These are phyloP conservation scores for Perizoma flavofasciatum DNA, from an alignment of 2,888 invertebrate genomes.

Conservation along the genomic window DNA sequence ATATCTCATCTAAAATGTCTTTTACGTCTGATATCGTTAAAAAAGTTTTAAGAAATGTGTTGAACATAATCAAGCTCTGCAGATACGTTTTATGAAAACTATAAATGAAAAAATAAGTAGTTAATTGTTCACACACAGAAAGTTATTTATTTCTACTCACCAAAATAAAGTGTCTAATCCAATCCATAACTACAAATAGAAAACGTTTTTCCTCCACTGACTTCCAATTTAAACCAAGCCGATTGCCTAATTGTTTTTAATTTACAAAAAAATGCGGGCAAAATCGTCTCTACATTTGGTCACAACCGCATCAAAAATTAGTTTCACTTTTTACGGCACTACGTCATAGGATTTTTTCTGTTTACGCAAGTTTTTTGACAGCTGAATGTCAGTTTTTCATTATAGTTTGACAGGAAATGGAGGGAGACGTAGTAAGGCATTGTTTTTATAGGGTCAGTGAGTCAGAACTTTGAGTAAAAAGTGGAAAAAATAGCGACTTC, in stretches of 20 bases:
- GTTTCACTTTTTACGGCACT: slow-evolving; percentile 26
- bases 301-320: slow-evolving; percentile 14
- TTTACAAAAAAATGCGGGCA: slow-evolving; percentile 27
- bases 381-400: slow-evolving; percentile 14
- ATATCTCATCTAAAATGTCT: too few species aligned
- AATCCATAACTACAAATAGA: slow-evolving; percentile 19
- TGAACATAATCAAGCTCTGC: too few species aligned
- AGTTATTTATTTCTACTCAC: slow-evolving; percentile 4
- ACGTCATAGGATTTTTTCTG: slow-evolving; percentile 4
- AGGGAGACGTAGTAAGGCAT: slow-evolving; percentile 1
- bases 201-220: slow-evolving; percentile 7
- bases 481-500: slow-evolving; percentile 1
- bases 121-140: neutral
- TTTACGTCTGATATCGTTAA: too few species aligned
- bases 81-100: too few species aligned
- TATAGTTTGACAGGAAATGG: slow-evolving; percentile 25
- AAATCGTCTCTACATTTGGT: slow-evolving; percentile 16
- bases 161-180: slow-evolving; percentile 22
- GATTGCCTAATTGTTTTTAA: slow-evolving; percentile 22
- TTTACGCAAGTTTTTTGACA: neutral
- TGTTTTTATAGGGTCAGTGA: slow-evolving; percentile 29
- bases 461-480: slow-evolving; percentile 21
- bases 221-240: slow-evolving; percentile 23
- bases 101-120: too few species aligned
- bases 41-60: too few species aligned